Base-by-base conservation (phyloP, 2,888 invertebrate genomes). In the Tortrix viridana region DNA sequence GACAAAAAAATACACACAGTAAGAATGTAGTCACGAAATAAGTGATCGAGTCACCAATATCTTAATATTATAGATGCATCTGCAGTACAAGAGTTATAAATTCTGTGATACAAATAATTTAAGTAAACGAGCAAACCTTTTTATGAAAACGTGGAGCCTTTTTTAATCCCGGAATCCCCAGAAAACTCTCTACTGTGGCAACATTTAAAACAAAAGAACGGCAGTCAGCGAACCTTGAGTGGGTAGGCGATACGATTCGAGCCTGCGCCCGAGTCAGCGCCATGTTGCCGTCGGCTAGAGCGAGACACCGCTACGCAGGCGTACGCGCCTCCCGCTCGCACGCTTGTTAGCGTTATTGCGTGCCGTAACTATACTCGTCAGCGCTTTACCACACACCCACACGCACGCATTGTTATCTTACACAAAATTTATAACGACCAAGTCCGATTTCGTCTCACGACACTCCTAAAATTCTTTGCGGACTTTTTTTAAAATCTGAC, bases 201-300 rank as follows among this genome's bases (percentile, higher is more conserved):
- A 90, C 90, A 90, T 89, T 89, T 85, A 87, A 88, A 91, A 92
- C 92, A 92, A 92, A 92, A 92, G 92, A 92, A 91, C 90, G 92
- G 89, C 92, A 92, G 92, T 92, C 92, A 92, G 92, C 92, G 92
- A 92, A 92, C 92, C 92, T 92, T 92, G 92, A 94, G 94, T 94
- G 93, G 93, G 92, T 89, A 90, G 92, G 90, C 92, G 90, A 92
- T 92, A 90, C 89, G 90, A 89, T 89, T 89, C 93, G 94, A 94
- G 94, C 89, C 93, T 94, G 94, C 94, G 94, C 94, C 93, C 93
- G 91, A 90, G 90, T 89, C 88, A 83, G 81, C 86, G 91, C 92
- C 92, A 92, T 91, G 86, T 89, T 92, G 89, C 85, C 85, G 83
- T 78, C 82, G 81, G 86, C 77, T 65, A 69, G 75, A 88, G 64